These are phyloP conservation scores for Patella ulyssiponensis DNA, from an alignment of 2,888 invertebrate species.

Conservation along the genomic window DNA sequence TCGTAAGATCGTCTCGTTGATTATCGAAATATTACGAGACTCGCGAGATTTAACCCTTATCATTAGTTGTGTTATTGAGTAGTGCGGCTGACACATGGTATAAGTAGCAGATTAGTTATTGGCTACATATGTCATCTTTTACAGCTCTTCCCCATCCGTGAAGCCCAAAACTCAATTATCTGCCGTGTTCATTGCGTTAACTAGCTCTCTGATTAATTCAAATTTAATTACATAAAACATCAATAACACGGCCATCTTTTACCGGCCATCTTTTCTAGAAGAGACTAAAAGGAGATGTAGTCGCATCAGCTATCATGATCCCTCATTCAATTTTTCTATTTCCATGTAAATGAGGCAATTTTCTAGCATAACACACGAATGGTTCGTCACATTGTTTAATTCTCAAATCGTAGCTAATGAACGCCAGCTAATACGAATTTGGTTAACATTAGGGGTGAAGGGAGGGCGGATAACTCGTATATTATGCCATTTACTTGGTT, in stretches of 20 bases:
- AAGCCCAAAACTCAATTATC: conserved; percentile 49
- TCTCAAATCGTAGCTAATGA: conserved; percentile 7
- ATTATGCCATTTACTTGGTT: too few species aligned
- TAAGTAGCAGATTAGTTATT: conserved; percentile 40
- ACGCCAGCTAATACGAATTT: conserved; percentile 4
- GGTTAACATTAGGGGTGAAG: not conserved
- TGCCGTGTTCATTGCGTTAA: conserved; percentile 43
- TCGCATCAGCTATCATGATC: conserved; percentile 16
- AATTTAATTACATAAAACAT: conserved; percentile 59
- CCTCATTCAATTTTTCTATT: conserved; percentile 27
- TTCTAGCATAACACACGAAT: conserved; percentile 16
- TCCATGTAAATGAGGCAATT: conserved; percentile 27
- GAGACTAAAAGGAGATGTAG: conserved; percentile 17
- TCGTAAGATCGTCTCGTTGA: conserved; percentile 17
- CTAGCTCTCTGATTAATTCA: conserved; percentile 61
- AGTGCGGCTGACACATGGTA: conserved; percentile 38
- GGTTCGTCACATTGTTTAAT: conserved; percentile 10
- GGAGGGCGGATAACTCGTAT: conserved; percentile 3
- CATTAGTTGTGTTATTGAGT: conserved; percentile 36
- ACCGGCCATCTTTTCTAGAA: conserved; percentile 7
- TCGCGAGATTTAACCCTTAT: conserved; percentile 19
- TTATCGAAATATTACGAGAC: conserved; percentile 21
- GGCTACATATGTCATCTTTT: conserved; percentile 46
- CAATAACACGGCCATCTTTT: conserved; percentile 22
- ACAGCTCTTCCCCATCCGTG: conserved; percentile 36